These are phyloP conservation scores for Aleiodes alternator DNA, from an alignment of 2,888 invertebrate species.

Conservation along the genomic window DNA sequence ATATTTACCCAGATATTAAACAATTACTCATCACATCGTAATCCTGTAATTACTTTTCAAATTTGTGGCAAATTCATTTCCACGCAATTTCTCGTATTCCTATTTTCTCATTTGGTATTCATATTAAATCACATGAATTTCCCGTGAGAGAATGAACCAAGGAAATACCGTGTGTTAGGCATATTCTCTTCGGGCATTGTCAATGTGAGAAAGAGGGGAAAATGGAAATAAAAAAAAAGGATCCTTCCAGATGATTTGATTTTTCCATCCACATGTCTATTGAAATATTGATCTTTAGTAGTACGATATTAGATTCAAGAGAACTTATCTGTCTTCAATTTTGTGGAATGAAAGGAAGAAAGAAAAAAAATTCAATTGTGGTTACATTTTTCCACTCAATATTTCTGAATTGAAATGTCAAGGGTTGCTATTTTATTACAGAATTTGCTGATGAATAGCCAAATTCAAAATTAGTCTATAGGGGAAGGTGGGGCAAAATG, in stretches of 20 bases:
- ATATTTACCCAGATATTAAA: too few relatives aligned
- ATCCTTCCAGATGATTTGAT: neutral
- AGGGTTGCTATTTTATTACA: neutral
- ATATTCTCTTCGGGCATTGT: neutral
- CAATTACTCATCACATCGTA: too few relatives aligned
- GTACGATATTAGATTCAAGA: too few relatives aligned
- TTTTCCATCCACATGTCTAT: neutral
- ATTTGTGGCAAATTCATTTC: neutral
- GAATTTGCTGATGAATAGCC: neutral
- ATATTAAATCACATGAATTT: constrained; percentile 1
- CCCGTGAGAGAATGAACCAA: neutral
- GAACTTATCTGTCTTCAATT: too few relatives aligned
- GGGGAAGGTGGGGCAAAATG: too few relatives aligned
- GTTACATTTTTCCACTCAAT: neutral
- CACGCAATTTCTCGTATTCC: neutral
- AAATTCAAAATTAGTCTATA: constrained; percentile 4
- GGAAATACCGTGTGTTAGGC: constrained; percentile 5
- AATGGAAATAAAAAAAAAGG: neutral
- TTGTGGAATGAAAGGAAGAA: too few relatives aligned
- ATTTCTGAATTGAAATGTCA: neutral
- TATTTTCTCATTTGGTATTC: neutral
- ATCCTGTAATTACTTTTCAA: too few relatives aligned
- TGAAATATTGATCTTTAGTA: too few relatives aligned
- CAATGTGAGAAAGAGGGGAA: neutral
- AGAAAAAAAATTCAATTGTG: neutral